phyloP scores from a whole-genome alignment of 2,113 vertebrate genomes.

The Scatophagus argus region DNA sequence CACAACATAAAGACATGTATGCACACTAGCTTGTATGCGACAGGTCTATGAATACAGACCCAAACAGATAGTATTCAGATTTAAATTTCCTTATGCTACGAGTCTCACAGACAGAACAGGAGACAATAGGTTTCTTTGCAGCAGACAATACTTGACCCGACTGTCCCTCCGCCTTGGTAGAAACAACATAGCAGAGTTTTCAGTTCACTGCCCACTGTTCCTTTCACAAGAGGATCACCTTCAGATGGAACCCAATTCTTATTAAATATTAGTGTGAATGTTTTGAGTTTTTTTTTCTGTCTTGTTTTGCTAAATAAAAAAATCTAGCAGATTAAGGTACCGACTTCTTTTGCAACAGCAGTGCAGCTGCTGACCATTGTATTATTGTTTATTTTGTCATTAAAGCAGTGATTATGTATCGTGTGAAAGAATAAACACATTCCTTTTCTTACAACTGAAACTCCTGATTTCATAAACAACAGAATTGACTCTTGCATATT shows the following conservation, averaged over 20 bases:
- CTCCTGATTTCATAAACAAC: not conserved
- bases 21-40: not conserved
- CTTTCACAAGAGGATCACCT: not conserved
- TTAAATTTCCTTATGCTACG: constrained; percentile 6
- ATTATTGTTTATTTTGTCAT: not conserved
- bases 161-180: constrained; percentile 21
- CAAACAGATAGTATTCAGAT: constrained; percentile 1
- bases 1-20: constrained; percentile 30
- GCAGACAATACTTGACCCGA: constrained; percentile 27
- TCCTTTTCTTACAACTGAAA: not conserved
- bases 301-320: not conserved
- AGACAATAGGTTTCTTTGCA: constrained; percentile 36
- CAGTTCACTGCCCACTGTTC: constrained; percentile 23
- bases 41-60: not conserved
- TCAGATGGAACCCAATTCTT: constrained; percentile 1
- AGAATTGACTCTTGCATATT: not conserved
- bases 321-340: not conserved
- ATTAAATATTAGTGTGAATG: not conserved
- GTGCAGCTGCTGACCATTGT: not conserved
- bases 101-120: constrained; percentile 17
- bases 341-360: not conserved
- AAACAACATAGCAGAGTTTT: constrained; percentile 32
- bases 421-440: not conserved
- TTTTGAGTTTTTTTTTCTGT: not conserved
- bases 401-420: not conserved